These are phyloP conservation scores for Drosophila multiciliata DNA, from an alignment of 2,888 invertebrate genomes.

Conservation along the genomic window DNA sequence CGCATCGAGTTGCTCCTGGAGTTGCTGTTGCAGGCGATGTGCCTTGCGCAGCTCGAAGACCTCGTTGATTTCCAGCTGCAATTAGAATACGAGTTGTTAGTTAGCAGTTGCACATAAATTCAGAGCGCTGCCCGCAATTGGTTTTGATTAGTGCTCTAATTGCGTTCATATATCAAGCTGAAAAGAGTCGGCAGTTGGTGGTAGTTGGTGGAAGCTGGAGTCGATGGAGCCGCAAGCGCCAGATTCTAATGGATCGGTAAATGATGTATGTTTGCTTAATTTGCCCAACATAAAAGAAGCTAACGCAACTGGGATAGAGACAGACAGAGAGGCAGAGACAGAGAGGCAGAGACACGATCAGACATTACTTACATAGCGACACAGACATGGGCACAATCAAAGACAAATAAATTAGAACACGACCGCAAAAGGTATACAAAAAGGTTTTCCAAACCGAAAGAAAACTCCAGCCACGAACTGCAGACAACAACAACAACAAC, in stretches of 20 bases:
- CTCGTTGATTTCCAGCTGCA: conserved; percentile 85
- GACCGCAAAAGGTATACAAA: conserved; percentile 64
- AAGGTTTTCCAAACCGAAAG: conserved; percentile 47
- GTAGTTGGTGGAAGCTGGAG: conserved; percentile 7
- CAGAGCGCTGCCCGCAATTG: conserved; percentile 42
- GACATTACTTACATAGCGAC: conserved; percentile 47
- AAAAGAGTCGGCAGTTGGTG: conserved; percentile 46
- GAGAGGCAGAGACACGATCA: conserved; percentile 56
- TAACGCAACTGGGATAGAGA: neutral
- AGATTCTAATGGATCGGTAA: conserved; percentile 67
- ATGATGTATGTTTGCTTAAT: conserved; percentile 75
- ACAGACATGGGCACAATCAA: conserved; percentile 75
- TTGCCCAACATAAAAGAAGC: conserved; percentile 34
- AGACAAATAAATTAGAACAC: conserved; percentile 81
- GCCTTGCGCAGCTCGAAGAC: conserved; percentile 84
- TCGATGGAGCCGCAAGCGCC: conserved; percentile 42
- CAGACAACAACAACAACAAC: conserved; percentile 27
- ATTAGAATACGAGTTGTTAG: conserved; percentile 58
- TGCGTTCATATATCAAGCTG: conserved; percentile 70
- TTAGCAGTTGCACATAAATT: conserved; percentile 56
- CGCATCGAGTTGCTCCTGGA: conserved; percentile 54
- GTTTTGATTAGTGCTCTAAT: conserved; percentile 74
- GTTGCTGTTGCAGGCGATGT: conserved; percentile 71
- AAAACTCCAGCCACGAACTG: conserved; percentile 68
- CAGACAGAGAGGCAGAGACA: neutral